Conservation (phyloP, 1,140 invertebrate genomes). For the Metaphire vulgaris region DNA sequence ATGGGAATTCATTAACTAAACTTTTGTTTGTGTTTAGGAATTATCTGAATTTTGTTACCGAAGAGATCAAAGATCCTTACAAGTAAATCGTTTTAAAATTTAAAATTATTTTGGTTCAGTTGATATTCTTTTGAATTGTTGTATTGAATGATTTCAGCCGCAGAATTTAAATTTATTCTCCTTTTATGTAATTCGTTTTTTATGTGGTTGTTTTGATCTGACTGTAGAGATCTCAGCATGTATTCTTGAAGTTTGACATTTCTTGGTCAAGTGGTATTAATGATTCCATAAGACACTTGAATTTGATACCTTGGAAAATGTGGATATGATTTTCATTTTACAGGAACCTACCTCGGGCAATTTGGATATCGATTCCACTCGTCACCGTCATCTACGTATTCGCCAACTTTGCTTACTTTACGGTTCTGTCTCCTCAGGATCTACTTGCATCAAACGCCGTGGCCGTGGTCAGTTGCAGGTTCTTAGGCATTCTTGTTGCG, state of each 20-base stretch:
- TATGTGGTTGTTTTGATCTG: not conserved
- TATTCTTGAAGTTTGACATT: slow-evolving; percentile 2
- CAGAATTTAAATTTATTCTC: too few species aligned
- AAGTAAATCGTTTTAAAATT: too few species aligned
- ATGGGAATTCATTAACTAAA: too few species aligned
- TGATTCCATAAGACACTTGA: not conserved
- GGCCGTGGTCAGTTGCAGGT: slow-evolving; percentile 65
- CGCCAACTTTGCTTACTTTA: slow-evolving; percentile 84
- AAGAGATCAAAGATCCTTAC: slow-evolving; percentile 92
- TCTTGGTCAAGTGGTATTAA: not conserved
- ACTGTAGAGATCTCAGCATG: not conserved
- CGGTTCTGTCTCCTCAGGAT: slow-evolving; percentile 70
- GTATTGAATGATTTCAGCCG: too few species aligned
- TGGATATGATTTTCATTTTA: slow-evolving; percentile 27
- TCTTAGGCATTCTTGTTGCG: too few species aligned
- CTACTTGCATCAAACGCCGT: slow-evolving; percentile 83
- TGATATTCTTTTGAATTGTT: too few species aligned
- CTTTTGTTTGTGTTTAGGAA: slow-evolving; percentile 64
- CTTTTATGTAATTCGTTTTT: not conserved
- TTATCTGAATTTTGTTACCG: slow-evolving; percentile 95
- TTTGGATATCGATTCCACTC: slow-evolving; percentile 82
- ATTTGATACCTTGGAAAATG: not conserved
- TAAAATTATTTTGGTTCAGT: too few species aligned
- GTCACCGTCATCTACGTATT: slow-evolving; percentile 82
- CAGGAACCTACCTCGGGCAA: slow-evolving; percentile 60